These are phyloP conservation scores for Lophius piscatorius DNA, from an alignment of 2,113 vertebrate genomes.

Conservation along the genomic window DNA sequence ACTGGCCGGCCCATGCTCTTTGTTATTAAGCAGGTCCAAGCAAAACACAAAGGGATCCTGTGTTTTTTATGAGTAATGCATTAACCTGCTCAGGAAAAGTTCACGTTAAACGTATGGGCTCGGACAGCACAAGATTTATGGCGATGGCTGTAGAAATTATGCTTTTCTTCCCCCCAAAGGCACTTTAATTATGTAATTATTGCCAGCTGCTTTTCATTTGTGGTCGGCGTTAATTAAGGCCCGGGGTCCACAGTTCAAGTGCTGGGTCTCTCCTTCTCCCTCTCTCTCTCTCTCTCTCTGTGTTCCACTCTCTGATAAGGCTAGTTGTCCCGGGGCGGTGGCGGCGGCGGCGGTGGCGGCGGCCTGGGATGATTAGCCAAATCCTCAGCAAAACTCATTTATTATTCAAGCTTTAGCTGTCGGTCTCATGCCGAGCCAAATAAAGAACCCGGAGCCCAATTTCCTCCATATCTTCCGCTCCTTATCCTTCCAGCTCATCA, in stretches of 20 bases:
- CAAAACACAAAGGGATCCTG: constrained; percentile 92
- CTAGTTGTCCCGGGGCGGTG: constrained; percentile 73
- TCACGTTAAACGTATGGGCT: constrained; percentile 85
- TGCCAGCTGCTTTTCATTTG: constrained; percentile 95
- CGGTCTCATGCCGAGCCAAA: constrained; percentile 69
- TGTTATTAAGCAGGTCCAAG: constrained; percentile 94
- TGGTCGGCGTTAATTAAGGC: constrained; percentile 88
- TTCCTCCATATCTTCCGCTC: constrained; percentile 66
- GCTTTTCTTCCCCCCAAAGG: constrained; percentile 90
- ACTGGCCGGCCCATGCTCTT: constrained; percentile 62
- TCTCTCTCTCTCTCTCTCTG: constrained; percentile 12
- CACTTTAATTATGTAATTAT: constrained; percentile 99
- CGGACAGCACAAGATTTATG: constrained; percentile 99
- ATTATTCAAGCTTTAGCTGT: constrained; percentile 73
- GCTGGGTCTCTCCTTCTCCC: constrained; percentile 67
- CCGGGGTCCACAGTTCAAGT: constrained; percentile 82
- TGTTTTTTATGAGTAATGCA: constrained; percentile 94
- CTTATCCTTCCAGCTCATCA: constrained; percentile 75
- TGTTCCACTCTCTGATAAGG: constrained; percentile 67
- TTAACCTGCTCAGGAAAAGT: constrained; percentile 86
- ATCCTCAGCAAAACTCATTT: constrained; percentile 80
- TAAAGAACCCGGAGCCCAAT: constrained; percentile 51
- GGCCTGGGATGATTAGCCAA: constrained; percentile 76
- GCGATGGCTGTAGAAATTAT: constrained; percentile 94
- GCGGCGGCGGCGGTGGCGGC: constrained; percentile 52